Evolutionary conservation across 2,888 invertebrate genomes (phyloP).

Genomic region (Cheiracanthium punctorium): DNA sequence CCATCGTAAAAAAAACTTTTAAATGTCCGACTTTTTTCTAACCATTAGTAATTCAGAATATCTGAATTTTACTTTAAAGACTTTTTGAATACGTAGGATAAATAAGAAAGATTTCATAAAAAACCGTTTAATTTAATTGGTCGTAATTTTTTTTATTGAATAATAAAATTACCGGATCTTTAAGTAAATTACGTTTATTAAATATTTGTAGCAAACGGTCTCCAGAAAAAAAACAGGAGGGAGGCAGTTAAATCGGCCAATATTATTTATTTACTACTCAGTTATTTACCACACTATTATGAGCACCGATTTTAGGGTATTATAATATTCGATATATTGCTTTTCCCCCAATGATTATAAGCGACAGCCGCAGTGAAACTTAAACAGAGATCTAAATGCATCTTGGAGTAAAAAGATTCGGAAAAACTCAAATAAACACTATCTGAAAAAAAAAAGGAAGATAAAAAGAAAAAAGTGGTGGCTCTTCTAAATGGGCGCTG

Average conservation of each 20-base stretch:
- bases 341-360: slow-evolving; percentile 18
- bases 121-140: slow-evolving; percentile 48
- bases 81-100: slow-evolving; percentile 10
- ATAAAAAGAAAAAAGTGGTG: no score
- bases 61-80: neutral
- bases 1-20: neutral
- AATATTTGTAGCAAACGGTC: slow-evolving; percentile 28
- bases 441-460: no score
- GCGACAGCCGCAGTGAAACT: slow-evolving; percentile 27
- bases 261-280: slow-evolving; percentile 16
- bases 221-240: neutral
- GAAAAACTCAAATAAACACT: slow-evolving; percentile 39
- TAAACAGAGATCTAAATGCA: slow-evolving; percentile 45
- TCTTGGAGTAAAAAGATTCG: slow-evolving; percentile 54
- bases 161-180: slow-evolving; percentile 51
- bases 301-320: slow-evolving; percentile 14
- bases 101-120: slow-evolving; percentile 21
- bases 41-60: neutral
- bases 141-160: slow-evolving; percentile 37
- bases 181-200: slow-evolving; percentile 48
- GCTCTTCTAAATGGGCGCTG: slow-evolving; percentile 58
- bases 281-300: neutral
- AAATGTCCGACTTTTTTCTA: neutral
- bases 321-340: slow-evolving; percentile 17
- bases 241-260: neutral